phyloP scores from a whole-genome alignment of 2,888 invertebrate species.

The Drosophila paranaensis region DNA sequence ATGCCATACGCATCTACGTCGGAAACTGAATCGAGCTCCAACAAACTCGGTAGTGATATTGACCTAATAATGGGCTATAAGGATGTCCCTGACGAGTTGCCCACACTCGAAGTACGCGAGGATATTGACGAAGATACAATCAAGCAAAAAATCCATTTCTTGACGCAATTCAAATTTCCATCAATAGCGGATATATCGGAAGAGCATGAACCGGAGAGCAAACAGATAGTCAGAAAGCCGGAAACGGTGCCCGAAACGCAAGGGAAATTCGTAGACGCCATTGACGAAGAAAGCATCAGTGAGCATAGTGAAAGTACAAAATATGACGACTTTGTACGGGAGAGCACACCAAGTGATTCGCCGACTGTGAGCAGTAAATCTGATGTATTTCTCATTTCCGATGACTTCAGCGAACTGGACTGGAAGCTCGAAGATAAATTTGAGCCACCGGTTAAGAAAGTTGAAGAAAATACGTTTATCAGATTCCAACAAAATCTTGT shows the following conservation, averaged over 20 bases:
- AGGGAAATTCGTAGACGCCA: constrained; percentile 53
- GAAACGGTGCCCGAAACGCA: rapidly evolving
- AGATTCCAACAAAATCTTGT: background rate
- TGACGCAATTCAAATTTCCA: background rate
- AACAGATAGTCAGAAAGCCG: rapidly evolving
- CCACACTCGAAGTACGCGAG: background rate
- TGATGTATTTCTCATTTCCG: too few species aligned
- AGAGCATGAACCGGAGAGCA: constrained; percentile 15
- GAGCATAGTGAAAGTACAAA: background rate
- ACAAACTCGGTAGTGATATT: background rate
- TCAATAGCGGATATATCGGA: constrained; percentile 47
- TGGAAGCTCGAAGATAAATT: too few species aligned
- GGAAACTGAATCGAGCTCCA: background rate
- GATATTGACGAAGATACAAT: background rate
- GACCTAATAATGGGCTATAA: background rate
- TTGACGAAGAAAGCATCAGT: background rate
- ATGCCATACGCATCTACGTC: too few species aligned
- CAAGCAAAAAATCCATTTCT: background rate
- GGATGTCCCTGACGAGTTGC: background rate
- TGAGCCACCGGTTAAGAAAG: background rate
- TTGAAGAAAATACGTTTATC: background rate
- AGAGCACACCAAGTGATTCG: background rate
- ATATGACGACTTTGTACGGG: background rate
- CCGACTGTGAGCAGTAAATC: too few species aligned
- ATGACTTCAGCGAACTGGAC: too few species aligned